These are phyloP conservation scores for Neocrepidodera transversa DNA, from an alignment of 2,888 invertebrate genomes.

Conservation along the genomic window DNA sequence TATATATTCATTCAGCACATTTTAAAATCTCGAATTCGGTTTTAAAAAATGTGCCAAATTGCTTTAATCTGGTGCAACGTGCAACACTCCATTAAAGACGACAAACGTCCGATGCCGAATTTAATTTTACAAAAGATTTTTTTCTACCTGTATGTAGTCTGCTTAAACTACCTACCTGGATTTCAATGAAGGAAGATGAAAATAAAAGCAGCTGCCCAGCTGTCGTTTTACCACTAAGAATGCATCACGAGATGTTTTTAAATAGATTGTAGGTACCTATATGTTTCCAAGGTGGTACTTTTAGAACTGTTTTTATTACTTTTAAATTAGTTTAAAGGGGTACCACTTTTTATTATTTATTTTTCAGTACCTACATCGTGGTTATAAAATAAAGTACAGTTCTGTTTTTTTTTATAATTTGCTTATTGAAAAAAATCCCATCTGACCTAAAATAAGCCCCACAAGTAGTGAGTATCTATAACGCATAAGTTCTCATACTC, in stretches of 20 bases:
- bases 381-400: too few relatives aligned
- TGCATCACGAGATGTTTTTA: constrained; percentile 33
- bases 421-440: too few relatives aligned
- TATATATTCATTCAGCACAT: background rate
- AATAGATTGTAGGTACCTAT: constrained; percentile 15
- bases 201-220: constrained; percentile 23
- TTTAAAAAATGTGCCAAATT: constrained; percentile 15
- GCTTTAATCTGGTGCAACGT: constrained; percentile 12
- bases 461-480: background rate
- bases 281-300: background rate
- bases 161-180: constrained; percentile 24
- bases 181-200: constrained; percentile 27
- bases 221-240: constrained; percentile 23
- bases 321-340: too few relatives aligned
- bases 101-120: constrained; percentile 17
- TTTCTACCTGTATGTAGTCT: constrained; percentile 20
- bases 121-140: constrained; percentile 21
- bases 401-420: too few relatives aligned
- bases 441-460: too few relatives aligned
- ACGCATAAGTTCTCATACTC: background rate
- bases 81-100: constrained; percentile 7
- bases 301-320: too few relatives aligned
- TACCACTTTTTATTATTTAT: too few relatives aligned
- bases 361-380: too few relatives aligned
- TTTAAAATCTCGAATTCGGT: background rate